Evolutionary conservation across 1,140 invertebrate genomes (phyloP).

Genomic region (Drosophila ironensis): DNA sequence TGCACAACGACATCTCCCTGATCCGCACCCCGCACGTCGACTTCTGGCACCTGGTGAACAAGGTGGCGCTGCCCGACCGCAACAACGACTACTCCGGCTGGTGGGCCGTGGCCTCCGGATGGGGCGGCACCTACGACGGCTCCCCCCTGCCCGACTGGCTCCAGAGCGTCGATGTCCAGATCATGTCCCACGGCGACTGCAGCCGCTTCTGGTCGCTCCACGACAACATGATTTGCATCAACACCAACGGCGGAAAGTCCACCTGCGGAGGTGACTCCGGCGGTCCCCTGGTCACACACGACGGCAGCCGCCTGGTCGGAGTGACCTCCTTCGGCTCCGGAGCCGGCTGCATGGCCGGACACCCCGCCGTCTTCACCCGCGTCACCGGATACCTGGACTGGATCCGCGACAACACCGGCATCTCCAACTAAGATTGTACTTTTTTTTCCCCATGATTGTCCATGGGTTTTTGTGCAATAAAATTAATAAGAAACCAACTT

Average conservation of each 20-base stretch:
- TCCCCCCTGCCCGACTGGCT: slow-evolving; percentile 27
- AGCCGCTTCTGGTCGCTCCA: slow-evolving; percentile 11
- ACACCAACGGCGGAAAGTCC: slow-evolving; percentile 49
- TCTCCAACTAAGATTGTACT: slow-evolving; percentile 27
- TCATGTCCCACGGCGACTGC: slow-evolving; percentile 37
- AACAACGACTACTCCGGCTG: slow-evolving; percentile 14
- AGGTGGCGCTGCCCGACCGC: slow-evolving; percentile 25
- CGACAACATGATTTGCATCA: slow-evolving; percentile 56
- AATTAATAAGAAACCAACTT: not conserved
- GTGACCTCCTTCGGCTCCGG: slow-evolving; percentile 37
- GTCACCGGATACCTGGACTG: slow-evolving; percentile 83
- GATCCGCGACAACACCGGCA: slow-evolving; percentile 79
- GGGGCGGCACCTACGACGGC: slow-evolving; percentile 24
- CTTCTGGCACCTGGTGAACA: slow-evolving; percentile 28
- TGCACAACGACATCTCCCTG: slow-evolving; percentile 29
- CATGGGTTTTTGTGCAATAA: not conserved
- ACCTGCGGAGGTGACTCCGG: slow-evolving; percentile 83
- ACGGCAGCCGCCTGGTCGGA: slow-evolving; percentile 42
- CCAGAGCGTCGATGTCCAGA: slow-evolving; percentile 20
- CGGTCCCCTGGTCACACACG: slow-evolving; percentile 81
- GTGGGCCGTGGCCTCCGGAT: slow-evolving; percentile 27
- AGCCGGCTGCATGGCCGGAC: slow-evolving; percentile 64
- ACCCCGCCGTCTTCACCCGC: slow-evolving; percentile 83
- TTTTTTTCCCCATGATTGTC: not conserved
- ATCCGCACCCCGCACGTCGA: slow-evolving; percentile 26